Percentiles rank a stretch among this genome's conserved stretches.
phyloP scores from a whole-genome alignment of 2,113 vertebrate genomes.

The Corvus cornix region DNA sequence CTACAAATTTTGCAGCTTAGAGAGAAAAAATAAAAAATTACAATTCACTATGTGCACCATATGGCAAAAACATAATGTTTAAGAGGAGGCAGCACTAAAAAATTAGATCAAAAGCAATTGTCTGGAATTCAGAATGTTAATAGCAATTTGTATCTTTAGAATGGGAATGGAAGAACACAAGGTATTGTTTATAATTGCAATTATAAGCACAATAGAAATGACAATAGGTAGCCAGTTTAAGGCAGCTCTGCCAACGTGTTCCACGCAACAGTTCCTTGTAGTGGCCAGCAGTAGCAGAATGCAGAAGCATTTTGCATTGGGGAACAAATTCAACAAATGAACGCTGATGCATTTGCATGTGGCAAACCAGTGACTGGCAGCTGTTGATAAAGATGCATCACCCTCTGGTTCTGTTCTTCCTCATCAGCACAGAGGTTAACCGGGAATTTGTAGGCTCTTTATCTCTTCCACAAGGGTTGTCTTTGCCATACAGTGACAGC shows the following conservation, averaged over 20 bases:
- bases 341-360: not conserved
- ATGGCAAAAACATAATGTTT: not conserved
- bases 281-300: conserved; percentile 22
- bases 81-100: not conserved
- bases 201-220: conserved; percentile 21
- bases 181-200: conserved; percentile 34
- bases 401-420: conserved; percentile 39
- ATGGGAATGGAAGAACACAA: not conserved
- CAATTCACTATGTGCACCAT: not conserved
- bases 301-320: not conserved
- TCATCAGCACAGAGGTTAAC: not conserved
- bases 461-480: conserved; percentile 38
- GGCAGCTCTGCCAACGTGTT: not conserved
- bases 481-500: not conserved
- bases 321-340: conserved; percentile 5
- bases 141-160: not conserved
- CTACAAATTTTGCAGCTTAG: not conserved
- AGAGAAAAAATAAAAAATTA: not conserved
- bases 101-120: not conserved
- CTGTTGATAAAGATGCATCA: conserved; percentile 58
- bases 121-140: not conserved
- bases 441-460: not conserved
- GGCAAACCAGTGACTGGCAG: conserved; percentile 24
- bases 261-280: not conserved
- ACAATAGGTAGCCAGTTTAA: not conserved